Percentiles rank a stretch among this genome's conserved stretches.
Evolutionary conservation across 2,113 vertebrate species (phyloP).

Genomic region (Notarius lentiginosus): DNA sequence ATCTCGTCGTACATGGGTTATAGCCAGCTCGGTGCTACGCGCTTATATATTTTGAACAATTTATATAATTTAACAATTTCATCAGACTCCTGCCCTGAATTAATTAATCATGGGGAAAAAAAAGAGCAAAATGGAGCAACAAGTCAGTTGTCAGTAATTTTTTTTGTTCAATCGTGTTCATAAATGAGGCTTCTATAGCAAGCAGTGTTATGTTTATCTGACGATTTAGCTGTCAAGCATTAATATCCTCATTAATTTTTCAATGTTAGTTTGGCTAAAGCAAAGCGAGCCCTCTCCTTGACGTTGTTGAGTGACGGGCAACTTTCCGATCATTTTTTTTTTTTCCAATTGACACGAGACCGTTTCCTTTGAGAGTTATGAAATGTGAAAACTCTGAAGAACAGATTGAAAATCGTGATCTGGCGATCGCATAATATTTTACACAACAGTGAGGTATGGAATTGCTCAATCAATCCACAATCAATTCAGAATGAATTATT

Average conservation of each 20-base stretch:
- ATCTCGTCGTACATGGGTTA: too few relatives aligned
- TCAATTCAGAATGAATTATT: neutral
- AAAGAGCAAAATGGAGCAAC: neutral
- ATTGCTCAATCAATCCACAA: neutral
- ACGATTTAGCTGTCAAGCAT: neutral
- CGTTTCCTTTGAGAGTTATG: neutral
- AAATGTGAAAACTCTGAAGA: neutral
- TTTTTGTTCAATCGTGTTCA: neutral
- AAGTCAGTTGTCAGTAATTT: neutral
- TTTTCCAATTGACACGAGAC: neutral
- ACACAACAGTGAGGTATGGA: neutral
- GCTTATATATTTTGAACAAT: too few relatives aligned
- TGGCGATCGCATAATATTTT: neutral
- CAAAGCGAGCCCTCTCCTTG: neutral
- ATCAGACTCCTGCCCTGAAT: neutral
- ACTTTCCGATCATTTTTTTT: neutral
- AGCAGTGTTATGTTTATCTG: neutral
- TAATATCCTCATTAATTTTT: neutral
- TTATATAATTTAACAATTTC: neutral
- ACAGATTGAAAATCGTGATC: neutral
- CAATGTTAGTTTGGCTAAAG: neutral
- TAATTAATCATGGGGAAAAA: neutral
- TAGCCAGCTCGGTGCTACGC: too few relatives aligned
- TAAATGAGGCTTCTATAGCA: neutral
- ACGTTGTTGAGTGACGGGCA: neutral